Evolutionary conservation across 1,140 invertebrate genomes (phyloP).

Genomic region (Telenomus remus): DNA sequence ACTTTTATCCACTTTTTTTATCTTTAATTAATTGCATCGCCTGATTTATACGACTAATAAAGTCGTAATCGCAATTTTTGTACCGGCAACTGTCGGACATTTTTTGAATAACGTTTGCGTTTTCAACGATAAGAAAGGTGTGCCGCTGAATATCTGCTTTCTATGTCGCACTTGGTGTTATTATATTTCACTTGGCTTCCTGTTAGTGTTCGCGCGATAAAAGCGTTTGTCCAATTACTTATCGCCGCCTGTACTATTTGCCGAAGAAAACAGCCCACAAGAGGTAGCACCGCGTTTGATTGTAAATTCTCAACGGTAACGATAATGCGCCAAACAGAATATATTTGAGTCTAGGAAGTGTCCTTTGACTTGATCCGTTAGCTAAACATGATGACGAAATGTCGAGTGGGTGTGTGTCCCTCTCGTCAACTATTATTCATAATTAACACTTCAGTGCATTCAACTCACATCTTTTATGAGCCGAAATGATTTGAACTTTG

Average conservation of each 20-base stretch:
- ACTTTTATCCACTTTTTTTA: conserved; percentile 4
- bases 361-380: conserved; percentile 29
- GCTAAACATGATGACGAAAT: conserved; percentile 36
- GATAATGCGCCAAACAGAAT: conserved; percentile 38
- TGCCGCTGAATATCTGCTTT: background rate
- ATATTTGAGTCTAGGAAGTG: conserved; percentile 33
- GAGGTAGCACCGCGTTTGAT: conserved; percentile 24
- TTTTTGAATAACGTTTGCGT: no score
- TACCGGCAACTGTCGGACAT: no score
- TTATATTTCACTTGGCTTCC: conserved; percentile 26
- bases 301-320: conserved; percentile 47
- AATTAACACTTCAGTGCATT: conserved; percentile 32
- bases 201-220: conserved; percentile 27
- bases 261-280: conserved; percentile 9
- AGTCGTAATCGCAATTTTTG: background rate
- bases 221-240: conserved; percentile 32
- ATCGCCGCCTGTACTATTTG: conserved; percentile 21
- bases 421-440: conserved; percentile 41
- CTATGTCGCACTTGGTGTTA: conserved; percentile 10
- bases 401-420: conserved; percentile 32
- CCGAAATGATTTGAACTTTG: no score
- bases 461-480: conserved; percentile 16
- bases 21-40: background rate
- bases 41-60: background rate
- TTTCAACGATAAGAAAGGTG: no score